Conservation (phyloP, 2,888 invertebrate species). For the Trichopoda pennipes region DNA sequence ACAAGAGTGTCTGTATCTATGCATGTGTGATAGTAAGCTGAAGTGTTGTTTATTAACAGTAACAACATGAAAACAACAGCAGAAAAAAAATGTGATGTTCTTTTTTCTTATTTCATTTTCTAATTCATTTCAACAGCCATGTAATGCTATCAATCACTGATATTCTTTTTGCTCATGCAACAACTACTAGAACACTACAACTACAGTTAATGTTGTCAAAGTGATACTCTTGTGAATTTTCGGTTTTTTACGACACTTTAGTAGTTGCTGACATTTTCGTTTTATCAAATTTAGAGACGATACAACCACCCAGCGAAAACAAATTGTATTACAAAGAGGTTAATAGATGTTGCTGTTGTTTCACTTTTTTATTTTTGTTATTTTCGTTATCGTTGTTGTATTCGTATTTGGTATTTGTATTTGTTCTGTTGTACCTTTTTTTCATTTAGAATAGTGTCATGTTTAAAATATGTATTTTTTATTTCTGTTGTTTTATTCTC, state of each 20-base stretch:
- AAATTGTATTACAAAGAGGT: conserved; percentile 45
- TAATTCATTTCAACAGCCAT: conserved; percentile 59
- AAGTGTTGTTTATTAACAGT: conserved; percentile 46
- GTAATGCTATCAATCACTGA: conserved; percentile 60
- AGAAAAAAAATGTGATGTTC: conserved; percentile 26
- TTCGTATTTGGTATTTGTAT: no score
- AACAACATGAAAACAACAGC: conserved; percentile 28
- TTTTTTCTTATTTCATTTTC: conserved; percentile 48
- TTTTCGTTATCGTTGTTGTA: conserved; percentile 5
- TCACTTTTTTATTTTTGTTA: not conserved
- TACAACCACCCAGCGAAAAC: conserved; percentile 33
- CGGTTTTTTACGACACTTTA: not conserved
- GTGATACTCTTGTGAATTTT: conserved; percentile 51
- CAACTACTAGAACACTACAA: conserved; percentile 3
- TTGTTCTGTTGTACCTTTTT: conserved; percentile 13
- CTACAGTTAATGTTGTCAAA: conserved; percentile 54
- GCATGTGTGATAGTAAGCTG: conserved; percentile 5
- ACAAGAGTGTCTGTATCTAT: conserved; percentile 11
- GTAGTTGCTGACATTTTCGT: not conserved
- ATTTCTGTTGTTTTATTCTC: conserved; percentile 3
- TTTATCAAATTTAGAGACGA: not conserved
- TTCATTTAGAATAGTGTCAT: conserved; percentile 50
- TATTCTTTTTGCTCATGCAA: conserved; percentile 14
- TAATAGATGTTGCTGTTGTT: conserved; percentile 50
- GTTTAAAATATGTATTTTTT: conserved; percentile 35